Percentiles rank a stretch among this genome's conserved stretches.
phyloP scores from a whole-genome alignment of 1,140 invertebrate genomes.

The Elymnias hypermnestra region DNA sequence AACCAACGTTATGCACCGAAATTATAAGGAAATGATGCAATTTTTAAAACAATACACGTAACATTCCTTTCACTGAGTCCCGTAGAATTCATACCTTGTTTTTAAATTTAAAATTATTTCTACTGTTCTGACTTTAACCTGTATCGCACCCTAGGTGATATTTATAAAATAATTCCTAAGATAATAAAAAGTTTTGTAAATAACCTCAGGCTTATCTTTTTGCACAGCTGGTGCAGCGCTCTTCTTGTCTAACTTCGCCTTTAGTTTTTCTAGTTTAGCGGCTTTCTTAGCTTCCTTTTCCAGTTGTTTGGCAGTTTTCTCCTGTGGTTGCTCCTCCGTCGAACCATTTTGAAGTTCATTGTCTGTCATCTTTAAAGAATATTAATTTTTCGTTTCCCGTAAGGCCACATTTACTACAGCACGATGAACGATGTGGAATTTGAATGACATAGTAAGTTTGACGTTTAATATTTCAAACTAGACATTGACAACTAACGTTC shows the following conservation, averaged over 20 bases:
- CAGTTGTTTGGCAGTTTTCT: slow-evolving; percentile 90
- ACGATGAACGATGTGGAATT: slow-evolving; percentile 11
- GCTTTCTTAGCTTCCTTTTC: slow-evolving; percentile 93
- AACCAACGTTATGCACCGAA: background rate
- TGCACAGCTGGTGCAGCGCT: slow-evolving; percentile 64
- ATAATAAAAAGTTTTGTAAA: slow-evolving; percentile 4
- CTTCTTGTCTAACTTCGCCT: slow-evolving; percentile 93
- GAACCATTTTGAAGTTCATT: slow-evolving; percentile 42
- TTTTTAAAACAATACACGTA: slow-evolving; percentile 21
- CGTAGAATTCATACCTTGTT: background rate
- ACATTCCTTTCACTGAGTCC: slow-evolving; percentile 28
- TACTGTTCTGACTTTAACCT: too few species aligned
- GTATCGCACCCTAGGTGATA: too few species aligned
- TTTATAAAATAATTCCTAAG: too few species aligned
- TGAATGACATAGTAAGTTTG: slow-evolving; percentile 1
- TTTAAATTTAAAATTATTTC: background rate
- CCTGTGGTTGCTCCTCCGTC: slow-evolving; percentile 68
- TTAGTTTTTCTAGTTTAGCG: slow-evolving; percentile 93
- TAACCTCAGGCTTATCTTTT: slow-evolving; percentile 83
- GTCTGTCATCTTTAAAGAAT: slow-evolving; percentile 54
- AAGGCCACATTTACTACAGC: background rate
- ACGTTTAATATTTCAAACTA: background rate
- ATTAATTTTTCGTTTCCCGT: background rate
- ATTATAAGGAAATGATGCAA: slow-evolving; percentile 26
- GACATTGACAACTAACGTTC: too few species aligned